These are phyloP conservation scores for Percina caprodes DNA, from an alignment of 2,113 vertebrate genomes.

Conservation along the genomic window DNA sequence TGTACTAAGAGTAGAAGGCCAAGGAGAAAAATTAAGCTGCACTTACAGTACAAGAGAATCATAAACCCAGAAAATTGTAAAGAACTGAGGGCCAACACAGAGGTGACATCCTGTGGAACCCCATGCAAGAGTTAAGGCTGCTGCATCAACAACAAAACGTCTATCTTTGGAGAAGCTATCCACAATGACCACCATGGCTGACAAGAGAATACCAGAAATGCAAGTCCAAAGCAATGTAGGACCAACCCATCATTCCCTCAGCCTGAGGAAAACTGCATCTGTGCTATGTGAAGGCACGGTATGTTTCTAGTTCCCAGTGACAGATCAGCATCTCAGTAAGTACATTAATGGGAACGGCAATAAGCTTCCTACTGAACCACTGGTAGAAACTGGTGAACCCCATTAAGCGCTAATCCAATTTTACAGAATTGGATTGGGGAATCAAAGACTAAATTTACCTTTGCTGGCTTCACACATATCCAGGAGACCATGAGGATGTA, in stretches of 20 bases:
- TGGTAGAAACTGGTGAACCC: conserved; percentile 44
- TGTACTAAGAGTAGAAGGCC: conserved; percentile 47
- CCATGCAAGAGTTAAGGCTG: background rate
- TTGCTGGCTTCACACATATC: conserved; percentile 4
- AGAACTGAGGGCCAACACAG: background rate
- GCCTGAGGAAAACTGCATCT: background rate
- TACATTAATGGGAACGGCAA: conserved; percentile 25
- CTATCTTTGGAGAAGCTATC: background rate
- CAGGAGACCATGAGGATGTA: background rate
- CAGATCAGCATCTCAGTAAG: conserved; percentile 17
- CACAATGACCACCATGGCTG: background rate
- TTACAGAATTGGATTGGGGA: conserved; percentile 23
- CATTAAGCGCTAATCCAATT: conserved; percentile 47
- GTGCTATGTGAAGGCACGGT: background rate
- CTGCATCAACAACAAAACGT: background rate
- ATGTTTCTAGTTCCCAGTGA: conserved; percentile 12
- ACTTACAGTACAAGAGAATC: conserved; percentile 13
- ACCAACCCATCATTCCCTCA: background rate
- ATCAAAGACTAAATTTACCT: conserved; percentile 10
- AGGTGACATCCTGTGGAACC: conserved; percentile 3
- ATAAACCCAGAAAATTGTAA: background rate
- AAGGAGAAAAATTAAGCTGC: background rate
- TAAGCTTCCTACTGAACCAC: conserved; percentile 29
- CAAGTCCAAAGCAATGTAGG: conserved; percentile 1
- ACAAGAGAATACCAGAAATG: conserved; percentile 26